Evolutionary conservation across 1,140 invertebrate species (phyloP).

Genomic region (Globodera rostochiensis): DNA sequence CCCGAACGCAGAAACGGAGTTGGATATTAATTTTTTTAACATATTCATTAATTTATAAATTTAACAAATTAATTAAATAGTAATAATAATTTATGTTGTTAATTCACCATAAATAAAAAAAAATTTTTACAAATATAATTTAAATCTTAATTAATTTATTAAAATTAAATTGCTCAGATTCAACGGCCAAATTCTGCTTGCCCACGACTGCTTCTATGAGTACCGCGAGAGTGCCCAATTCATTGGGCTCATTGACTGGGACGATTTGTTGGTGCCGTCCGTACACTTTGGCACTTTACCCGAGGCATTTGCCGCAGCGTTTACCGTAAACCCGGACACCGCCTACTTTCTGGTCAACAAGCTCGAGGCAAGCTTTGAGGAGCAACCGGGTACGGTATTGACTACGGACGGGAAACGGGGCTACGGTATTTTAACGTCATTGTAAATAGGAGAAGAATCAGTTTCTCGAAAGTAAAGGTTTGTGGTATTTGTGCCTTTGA

Average conservation of each 20-base stretch:
- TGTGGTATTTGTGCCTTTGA: no score
- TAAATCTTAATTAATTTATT: no score
- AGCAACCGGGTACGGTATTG: conserved; percentile 13
- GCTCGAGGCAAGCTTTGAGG: conserved; percentile 33
- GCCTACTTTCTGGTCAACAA: conserved; percentile 39
- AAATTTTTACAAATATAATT: no score
- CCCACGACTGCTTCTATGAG: conserved; percentile 45
- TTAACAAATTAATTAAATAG: no score
- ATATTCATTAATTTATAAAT: neutral
- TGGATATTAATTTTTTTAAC: neutral
- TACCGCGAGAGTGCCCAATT: conserved; percentile 46
- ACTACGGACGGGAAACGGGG: no score
- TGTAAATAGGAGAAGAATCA: neutral
- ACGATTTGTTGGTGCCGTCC: conserved; percentile 38
- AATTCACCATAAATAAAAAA: no score
- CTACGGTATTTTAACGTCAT: no score
- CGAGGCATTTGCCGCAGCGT: conserved; percentile 26
- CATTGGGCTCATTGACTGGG: conserved; percentile 50
- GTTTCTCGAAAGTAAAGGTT: no score
- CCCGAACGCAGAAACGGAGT: conserved; percentile 41
- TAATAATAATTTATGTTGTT: no score
- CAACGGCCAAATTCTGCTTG: conserved; percentile 31
- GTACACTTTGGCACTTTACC: conserved; percentile 23
- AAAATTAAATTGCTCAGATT: conserved; percentile 10
- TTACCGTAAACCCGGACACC: conserved; percentile 17